A percentile compares a stretch with the other conserved stretches of the same genome.
Conservation (phyloP, 2,888 invertebrate genomes). For the Hymenopus coronatus region DNA sequence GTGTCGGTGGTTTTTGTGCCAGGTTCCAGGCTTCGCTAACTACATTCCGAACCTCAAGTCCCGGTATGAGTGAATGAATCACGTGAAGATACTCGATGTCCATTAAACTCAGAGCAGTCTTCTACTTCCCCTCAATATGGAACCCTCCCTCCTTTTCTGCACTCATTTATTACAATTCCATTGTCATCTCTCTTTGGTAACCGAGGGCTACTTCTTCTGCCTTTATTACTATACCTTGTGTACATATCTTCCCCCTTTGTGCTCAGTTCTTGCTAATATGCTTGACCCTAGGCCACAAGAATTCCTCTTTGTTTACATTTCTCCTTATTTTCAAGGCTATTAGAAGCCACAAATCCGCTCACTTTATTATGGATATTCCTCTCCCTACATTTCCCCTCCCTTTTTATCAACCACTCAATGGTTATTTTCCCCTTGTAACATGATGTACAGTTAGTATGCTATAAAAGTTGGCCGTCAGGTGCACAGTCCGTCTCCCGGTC, state of each 20-base stretch:
- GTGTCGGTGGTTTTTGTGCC: no score
- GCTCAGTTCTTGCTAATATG: neutral
- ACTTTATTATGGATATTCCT: no score
- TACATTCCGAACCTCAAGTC: no score
- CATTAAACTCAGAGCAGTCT: neutral
- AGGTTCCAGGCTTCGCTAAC: no score
- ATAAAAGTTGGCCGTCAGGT: no score
- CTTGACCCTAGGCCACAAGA: neutral
- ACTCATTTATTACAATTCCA: slow-evolving; percentile 13
- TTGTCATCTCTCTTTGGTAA: neutral
- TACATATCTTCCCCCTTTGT: neutral
- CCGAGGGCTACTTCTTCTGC: neutral
- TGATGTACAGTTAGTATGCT: no score
- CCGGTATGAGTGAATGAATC: neutral
- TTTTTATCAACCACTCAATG: no score
- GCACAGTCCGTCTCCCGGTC: no score
- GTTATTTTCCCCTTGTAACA: no score
- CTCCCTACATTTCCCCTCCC: no score
- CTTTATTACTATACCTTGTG: neutral
- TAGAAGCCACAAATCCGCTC: no score
- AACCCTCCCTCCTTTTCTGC: neutral
- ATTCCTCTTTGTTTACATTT: neutral
- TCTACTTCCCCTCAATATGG: neutral
- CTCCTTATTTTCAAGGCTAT: neutral
- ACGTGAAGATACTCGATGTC: neutral